Evolutionary conservation across 2,113 vertebrate genomes (phyloP).

Genomic region (Phocoena phocoena): DNA sequence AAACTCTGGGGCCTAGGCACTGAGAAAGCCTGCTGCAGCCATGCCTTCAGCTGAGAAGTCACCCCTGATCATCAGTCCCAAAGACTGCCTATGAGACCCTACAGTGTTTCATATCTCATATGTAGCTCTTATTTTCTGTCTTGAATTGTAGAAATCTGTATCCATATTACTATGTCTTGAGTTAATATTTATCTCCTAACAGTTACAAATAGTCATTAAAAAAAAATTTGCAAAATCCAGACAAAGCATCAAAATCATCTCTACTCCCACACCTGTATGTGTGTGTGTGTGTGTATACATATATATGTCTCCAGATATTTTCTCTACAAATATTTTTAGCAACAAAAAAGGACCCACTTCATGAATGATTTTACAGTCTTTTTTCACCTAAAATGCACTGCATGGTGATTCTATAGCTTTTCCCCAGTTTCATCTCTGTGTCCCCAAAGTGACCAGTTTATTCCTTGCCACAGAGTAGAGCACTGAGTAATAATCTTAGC

Average conservation of each 20-base stretch:
- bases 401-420: not conserved
- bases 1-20: not conserved
- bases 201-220: not conserved
- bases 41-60: not conserved
- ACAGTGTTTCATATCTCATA: not conserved
- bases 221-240: not conserved
- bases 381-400: not conserved
- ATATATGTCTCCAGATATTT: not conserved
- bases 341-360: not conserved
- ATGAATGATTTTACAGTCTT: not conserved
- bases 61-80: not conserved
- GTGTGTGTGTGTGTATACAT: not conserved
- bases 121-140: not conserved
- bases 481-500: not conserved
- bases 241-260: not conserved
- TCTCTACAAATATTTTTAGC: conserved; percentile 2
- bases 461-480: not conserved
- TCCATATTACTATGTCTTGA: not conserved
- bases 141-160: not conserved
- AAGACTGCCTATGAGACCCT: not conserved
- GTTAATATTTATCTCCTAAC: not conserved
- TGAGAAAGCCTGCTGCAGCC: not conserved
- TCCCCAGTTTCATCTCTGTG: not conserved
- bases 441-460: not conserved
- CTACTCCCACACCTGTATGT: not conserved